phyloP scores from a whole-genome alignment of 2,888 invertebrate genomes.

The Neoaliturus tenellus region DNA sequence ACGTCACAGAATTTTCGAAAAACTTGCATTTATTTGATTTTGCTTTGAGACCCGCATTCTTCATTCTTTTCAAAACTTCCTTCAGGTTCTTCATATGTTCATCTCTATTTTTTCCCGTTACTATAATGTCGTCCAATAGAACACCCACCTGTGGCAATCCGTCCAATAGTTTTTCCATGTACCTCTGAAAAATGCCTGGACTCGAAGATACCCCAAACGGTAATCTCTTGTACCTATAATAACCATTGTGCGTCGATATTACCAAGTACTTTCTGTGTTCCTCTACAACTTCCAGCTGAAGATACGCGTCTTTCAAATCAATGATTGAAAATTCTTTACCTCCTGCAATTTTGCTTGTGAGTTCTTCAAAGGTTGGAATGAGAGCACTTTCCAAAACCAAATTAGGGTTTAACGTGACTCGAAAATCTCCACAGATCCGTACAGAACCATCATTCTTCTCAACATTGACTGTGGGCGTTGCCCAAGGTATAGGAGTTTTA shows the following conservation, averaged over 20 bases:
- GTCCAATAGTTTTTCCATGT: background rate
- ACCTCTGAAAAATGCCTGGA: background rate
- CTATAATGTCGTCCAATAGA: background rate
- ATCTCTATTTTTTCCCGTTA: background rate
- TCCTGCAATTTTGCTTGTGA: background rate
- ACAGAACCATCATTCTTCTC: background rate
- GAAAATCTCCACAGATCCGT: conserved; percentile 17
- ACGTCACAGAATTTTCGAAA: too few species aligned
- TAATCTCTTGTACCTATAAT: background rate
- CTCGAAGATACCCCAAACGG: background rate
- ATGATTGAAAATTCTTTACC: background rate
- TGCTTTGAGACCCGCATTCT: background rate
- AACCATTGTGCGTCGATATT: background rate
- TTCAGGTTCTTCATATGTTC: background rate
- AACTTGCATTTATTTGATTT: too few species aligned
- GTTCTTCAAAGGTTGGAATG: background rate
- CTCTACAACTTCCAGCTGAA: background rate
- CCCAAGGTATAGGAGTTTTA: background rate
- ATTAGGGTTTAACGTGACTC: background rate
- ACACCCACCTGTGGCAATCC: background rate
- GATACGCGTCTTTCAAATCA: conserved; percentile 3
- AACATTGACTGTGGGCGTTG: background rate
- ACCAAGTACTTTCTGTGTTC: background rate
- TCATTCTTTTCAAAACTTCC: background rate
- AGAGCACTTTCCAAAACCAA: background rate